Base-by-base conservation (phyloP, 2,113 vertebrate genomes). In the rabbit (Oryctolagus cuniculus) region DNA sequence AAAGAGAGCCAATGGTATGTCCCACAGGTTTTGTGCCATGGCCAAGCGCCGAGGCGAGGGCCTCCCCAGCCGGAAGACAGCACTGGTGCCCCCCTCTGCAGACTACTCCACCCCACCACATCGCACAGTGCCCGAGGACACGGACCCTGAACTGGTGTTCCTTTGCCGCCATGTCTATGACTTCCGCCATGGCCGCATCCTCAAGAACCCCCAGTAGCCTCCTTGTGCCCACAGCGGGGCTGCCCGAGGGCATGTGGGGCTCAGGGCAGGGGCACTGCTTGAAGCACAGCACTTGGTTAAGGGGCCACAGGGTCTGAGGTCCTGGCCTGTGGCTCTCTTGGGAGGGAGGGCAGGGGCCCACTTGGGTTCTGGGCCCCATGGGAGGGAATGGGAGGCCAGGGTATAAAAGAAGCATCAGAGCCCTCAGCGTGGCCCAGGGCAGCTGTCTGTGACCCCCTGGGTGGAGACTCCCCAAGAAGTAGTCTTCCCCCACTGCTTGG, bases 101-200 rank as follows among this genome's bases (percentile, higher is more conserved):
- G 99, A 98, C 97, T 99, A 99, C 96, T 98, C 99, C 97, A 99
- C 99, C 70, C 99, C 99, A 73, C 98, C 99, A 95, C 99, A 99
- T 98, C 99, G 99, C 98, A 99, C 99, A 96, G 99, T 99, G 98
- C 99, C 99, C 34, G 97, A 99, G 95, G 99, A 99, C 98, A 98
- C 99, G n/a, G 99, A 99, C 97, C 99, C 99, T 0, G 99, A 99
- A 95, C 98, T 99, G 98, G 99, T 99, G 98, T 99, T 99, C 97
- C 99, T 99, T 98, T 99, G 99, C 98, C 99, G 99, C 94, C 99
- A 99, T 55, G 99, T 99, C 98, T 99, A 99, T 34, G 99, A 99
- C 98, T 99, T 99, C 97, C 98, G 99, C 95, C 99, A 99, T 19
- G 99, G 99, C 83, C 99, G 99, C 97, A 99, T 99, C 98, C 98